Evolutionary conservation across 2,797 vertebrate species (phyloP).

Genomic region (Poeciliopsis turneri): DNA sequence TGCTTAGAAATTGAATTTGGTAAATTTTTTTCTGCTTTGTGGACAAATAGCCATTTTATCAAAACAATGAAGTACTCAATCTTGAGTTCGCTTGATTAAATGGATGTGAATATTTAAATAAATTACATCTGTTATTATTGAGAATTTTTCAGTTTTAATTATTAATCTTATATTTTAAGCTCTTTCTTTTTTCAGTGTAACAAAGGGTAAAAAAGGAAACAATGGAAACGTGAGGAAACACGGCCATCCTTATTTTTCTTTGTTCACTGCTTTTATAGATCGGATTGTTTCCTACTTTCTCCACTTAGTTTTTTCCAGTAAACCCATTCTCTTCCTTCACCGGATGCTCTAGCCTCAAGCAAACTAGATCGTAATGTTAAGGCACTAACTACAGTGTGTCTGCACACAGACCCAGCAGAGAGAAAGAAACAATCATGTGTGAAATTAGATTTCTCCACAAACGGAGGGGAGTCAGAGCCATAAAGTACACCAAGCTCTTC

Average conservation of each 20-base stretch:
- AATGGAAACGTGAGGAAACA: not conserved
- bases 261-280: constrained; percentile 12
- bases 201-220: not conserved
- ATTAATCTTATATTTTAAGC: not conserved
- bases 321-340: constrained; percentile 14
- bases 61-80: not conserved
- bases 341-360: constrained; percentile 69
- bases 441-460: constrained; percentile 78
- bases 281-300: constrained; percentile 20
- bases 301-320: constrained; percentile 19
- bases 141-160: not conserved
- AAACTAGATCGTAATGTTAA: constrained; percentile 72
- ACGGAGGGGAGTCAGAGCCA: constrained; percentile 74
- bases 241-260: constrained; percentile 42
- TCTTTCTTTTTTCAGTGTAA: not conserved
- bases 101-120: not conserved
- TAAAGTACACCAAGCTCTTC: constrained; percentile 65
- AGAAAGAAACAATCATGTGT: constrained; percentile 76
- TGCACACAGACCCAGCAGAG: constrained; percentile 45
- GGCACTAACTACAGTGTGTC: constrained; percentile 70
- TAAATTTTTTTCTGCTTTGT: not conserved
- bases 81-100: not conserved
- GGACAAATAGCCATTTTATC: not conserved
- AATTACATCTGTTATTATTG: not conserved
- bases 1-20: not conserved